These are phyloP conservation scores for Endotricha flammealis DNA, from an alignment of 2,888 invertebrate genomes.

Conservation along the genomic window DNA sequence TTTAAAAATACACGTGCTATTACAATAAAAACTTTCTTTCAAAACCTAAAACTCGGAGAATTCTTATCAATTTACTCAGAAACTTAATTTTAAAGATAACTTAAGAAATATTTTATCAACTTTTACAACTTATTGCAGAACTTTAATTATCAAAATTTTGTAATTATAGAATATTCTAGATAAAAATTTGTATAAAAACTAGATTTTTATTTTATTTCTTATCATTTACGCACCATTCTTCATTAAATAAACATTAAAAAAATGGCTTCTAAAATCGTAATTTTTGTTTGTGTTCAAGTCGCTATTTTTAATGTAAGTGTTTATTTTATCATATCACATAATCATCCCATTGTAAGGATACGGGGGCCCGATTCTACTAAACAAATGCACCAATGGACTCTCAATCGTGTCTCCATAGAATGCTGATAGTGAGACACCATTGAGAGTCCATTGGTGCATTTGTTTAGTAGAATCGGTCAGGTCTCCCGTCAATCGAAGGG, in stretches of 20 bases:
- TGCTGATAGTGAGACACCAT: too few relatives aligned
- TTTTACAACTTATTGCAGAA: not conserved
- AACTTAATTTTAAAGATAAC: too few relatives aligned
- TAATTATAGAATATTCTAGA: not conserved
- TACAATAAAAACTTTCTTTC: too few relatives aligned
- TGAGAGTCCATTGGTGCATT: too few relatives aligned
- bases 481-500: too few relatives aligned
- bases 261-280: conserved; percentile 21
- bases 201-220: not conserved
- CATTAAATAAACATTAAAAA: conserved; percentile 3
- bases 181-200: conserved; percentile 10
- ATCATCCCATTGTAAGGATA: not conserved
- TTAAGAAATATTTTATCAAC: not conserved
- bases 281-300: conserved; percentile 16
- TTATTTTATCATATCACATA: conserved; percentile 1
- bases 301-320: conserved; percentile 23
- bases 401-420: too few relatives aligned
- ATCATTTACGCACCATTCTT: not conserved
- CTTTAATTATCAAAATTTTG: not conserved
- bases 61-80: too few relatives aligned
- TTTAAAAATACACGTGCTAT: too few relatives aligned
- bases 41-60: too few relatives aligned
- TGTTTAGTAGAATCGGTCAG: too few relatives aligned
- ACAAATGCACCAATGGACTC: too few relatives aligned
- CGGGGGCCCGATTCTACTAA: too few relatives aligned